These are phyloP conservation scores for Cheilosia impressa DNA, from an alignment of 2,888 invertebrate genomes.

Conservation along the genomic window DNA sequence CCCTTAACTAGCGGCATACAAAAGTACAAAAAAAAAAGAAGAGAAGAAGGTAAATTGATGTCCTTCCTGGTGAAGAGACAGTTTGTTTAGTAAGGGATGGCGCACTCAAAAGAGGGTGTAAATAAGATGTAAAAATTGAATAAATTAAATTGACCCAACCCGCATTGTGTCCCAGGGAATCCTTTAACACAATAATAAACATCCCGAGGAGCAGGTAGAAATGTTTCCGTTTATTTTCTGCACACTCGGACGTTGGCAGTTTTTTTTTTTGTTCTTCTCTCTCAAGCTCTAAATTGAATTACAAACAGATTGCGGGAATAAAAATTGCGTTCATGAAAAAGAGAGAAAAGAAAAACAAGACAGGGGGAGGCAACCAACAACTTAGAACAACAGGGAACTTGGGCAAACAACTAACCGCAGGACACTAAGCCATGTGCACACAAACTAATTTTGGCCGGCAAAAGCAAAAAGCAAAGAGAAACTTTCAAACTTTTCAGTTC, in stretches of 20 bases:
- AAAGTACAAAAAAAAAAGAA: conserved; percentile 10
- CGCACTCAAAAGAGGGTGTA: conserved; percentile 52
- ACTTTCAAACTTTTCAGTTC: conserved; percentile 62
- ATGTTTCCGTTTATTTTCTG: not conserved
- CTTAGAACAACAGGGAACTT: conserved; percentile 41
- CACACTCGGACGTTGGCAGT: conserved; percentile 16
- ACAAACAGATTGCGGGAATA: conserved; percentile 65
- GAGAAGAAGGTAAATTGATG: conserved; percentile 48
- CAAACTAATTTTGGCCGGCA: conserved; percentile 64
- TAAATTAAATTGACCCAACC: conserved; percentile 58
- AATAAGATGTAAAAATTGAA: conserved; percentile 66
- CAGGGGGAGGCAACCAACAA: not conserved
- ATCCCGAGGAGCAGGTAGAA: conserved; percentile 43
- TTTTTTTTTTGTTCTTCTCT: not conserved
- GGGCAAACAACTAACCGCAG: conserved; percentile 69
- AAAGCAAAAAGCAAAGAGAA: conserved; percentile 64
- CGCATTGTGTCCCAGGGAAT: conserved; percentile 26
- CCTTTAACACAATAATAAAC: conserved; percentile 57
- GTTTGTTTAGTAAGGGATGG: conserved; percentile 19
- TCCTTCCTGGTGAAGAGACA: conserved; percentile 54
- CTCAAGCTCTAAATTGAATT: conserved; percentile 55
- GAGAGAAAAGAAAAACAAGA: conserved; percentile 2
- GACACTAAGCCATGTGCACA: conserved; percentile 70
- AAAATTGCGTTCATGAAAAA: conserved; percentile 52
- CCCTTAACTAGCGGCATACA: conserved; percentile 3